Evolutionary conservation across 2,113 vertebrate genomes (phyloP), one percentile per base, ranked within the genome.

Genomic region (Recurvirostra avosetta): DNA sequence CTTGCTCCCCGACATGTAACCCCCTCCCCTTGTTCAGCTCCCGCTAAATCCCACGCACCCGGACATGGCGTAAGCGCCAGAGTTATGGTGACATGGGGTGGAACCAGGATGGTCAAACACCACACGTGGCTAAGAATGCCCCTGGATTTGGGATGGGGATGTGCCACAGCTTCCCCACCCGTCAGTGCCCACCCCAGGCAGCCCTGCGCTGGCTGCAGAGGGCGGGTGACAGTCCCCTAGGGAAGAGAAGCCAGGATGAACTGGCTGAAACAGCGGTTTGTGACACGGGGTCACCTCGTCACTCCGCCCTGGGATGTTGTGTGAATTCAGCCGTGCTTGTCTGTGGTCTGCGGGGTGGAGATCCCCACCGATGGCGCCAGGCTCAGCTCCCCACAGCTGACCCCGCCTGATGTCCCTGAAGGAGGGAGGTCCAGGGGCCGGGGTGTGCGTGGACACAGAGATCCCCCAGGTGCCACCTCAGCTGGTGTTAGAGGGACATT

Each of bases 11-110:
- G 18, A 2, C 3, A 14, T 0, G 2, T 9, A 70, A 32, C 2
- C 71, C 71, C 15, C 12, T 16, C 6, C 20, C 63, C 34, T 22
- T 4, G 4, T 0, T 3, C 3, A 32, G 18, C 29, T 25, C 29
- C 67, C 1, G 1, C 20, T 14, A 8, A 14, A 23, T 9, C 68
- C 5, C 1, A 14, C 1, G 11, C 9, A 4, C 30, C 59, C 4
- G 9, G 43, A 52, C 47, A 5, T 12, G 25, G 49, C 2, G 1
- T 10, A 2, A 27, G 36, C 3, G 3, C 25, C 22, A 4, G 30
- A n/a, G 45, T 15, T 17, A 32, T 27, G 7, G 73, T 50, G 22
- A 50, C 12, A 3, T 1, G 50, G 47, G 72, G n/a, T 2, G 3
- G 27, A 27, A 7, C 21, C 5, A 11, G 32, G 30, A 12, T 1